phyloP scores from a whole-genome alignment of 2,797 vertebrate genomes.

The Periophthalmus magnuspinnatus region DNA sequence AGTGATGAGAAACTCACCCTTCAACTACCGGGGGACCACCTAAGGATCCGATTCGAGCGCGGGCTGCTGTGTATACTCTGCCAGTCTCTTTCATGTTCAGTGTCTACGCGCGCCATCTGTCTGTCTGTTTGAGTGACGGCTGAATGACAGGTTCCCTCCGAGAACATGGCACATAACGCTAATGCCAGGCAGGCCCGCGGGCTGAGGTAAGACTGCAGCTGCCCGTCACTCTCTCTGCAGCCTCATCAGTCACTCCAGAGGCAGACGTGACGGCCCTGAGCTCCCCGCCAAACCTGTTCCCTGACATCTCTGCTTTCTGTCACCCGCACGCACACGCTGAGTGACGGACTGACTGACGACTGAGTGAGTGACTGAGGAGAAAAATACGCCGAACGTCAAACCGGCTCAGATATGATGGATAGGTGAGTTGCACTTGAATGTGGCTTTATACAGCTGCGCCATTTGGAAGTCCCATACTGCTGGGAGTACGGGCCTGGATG shows the following conservation, averaged over 20 bases:
- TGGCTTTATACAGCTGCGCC: slow-evolving; percentile 20
- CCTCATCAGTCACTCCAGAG: slow-evolving; percentile 68
- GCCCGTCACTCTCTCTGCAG: slow-evolving; percentile 71
- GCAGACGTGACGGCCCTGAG: slow-evolving; percentile 72
- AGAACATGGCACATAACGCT: slow-evolving; percentile 78
- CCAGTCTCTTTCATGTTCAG: slow-evolving; percentile 73
- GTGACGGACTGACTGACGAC: slow-evolving; percentile 56
- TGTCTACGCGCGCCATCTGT: slow-evolving; percentile 66
- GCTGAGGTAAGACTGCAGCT: slow-evolving; percentile 74
- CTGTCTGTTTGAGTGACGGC: slow-evolving; percentile 70
- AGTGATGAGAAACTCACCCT: slow-evolving; percentile 64
- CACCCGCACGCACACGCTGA: slow-evolving; percentile 54
- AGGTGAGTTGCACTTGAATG: slow-evolving; percentile 49
- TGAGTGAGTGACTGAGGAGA: slow-evolving; percentile 53
- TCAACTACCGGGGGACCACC: slow-evolving; percentile 66
- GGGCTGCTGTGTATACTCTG: slow-evolving; percentile 42
- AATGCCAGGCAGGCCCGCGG: slow-evolving; percentile 75
- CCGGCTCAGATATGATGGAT: slow-evolving; percentile 60
- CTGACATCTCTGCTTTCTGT: slow-evolving; percentile 75
- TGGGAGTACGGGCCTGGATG: slow-evolving; percentile 10
- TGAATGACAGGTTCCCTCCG: slow-evolving; percentile 74
- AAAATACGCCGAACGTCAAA: slow-evolving; percentile 52
- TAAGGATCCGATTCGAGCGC: slow-evolving; percentile 51
- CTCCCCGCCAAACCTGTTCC: slow-evolving; percentile 71
- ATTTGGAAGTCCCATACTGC: slow-evolving; percentile 25